phyloP scores from a whole-genome alignment of 2,113 vertebrate species.

The Sceloporus undulatus region DNA sequence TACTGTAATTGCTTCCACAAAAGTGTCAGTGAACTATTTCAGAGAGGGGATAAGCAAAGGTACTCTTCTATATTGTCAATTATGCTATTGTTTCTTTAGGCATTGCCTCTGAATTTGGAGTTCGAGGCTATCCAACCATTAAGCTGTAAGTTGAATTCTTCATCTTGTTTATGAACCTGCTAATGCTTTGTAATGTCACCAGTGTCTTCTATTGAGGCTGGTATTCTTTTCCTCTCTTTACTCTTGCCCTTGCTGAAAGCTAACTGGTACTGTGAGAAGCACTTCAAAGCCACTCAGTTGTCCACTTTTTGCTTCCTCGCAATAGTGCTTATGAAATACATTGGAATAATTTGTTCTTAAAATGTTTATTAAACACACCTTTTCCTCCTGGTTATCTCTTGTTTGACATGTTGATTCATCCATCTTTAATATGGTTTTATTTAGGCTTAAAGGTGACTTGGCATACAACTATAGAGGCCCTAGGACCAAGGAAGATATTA shows the following conservation, averaged over 20 bases:
- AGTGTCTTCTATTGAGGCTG: not conserved
- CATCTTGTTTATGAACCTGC: not conserved
- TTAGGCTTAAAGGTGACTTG: conserved; percentile 93
- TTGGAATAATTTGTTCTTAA: not conserved
- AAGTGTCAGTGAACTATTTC: not conserved
- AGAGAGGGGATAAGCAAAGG: not conserved
- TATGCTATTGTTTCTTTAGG: conserved; percentile 78
- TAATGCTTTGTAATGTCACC: conserved; percentile 4
- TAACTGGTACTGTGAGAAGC: not conserved
- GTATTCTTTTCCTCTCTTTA: not conserved
- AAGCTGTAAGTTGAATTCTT: conserved; percentile 91
- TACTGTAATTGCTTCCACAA: not conserved
- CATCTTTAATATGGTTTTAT: conserved; percentile 20
- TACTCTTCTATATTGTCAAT: not conserved
- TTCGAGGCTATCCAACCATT: conserved; percentile 98
- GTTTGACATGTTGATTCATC: not conserved
- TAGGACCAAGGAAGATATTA: conserved; percentile 96
- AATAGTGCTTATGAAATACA: not conserved
- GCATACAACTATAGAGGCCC: conserved; percentile 97
- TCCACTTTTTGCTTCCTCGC: too few species aligned
- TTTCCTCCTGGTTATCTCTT: not conserved
- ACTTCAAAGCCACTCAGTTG: not conserved
- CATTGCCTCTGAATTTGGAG: conserved; percentile 95
- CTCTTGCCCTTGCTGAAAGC: not conserved
- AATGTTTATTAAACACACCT: not conserved